Evolutionary conservation across 2,797 vertebrate species (phyloP).

Genomic region (Oryzias sinensis): DNA sequence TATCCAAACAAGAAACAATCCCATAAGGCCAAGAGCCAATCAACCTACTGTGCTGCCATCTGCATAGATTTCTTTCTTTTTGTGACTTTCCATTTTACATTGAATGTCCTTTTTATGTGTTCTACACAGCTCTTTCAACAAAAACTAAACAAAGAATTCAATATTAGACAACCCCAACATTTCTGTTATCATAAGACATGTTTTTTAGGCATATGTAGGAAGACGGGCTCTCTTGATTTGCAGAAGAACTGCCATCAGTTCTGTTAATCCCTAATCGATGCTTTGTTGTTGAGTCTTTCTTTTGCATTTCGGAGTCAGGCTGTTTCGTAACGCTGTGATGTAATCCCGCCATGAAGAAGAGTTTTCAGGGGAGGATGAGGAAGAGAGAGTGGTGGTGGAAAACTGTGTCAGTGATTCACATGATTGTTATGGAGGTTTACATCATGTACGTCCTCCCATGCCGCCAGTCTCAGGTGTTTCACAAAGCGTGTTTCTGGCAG

Average conservation of each 20-base stretch:
- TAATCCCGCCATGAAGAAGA: conserved; percentile 63
- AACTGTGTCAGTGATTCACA: conserved; percentile 69
- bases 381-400: conserved; percentile 32
- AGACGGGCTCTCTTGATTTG: conserved; percentile 15
- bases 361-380: conserved; percentile 57
- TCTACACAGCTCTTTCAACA: conserved; percentile 27
- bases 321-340: conserved; percentile 76
- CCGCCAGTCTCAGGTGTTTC: conserved; percentile 47
- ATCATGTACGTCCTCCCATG: conserved; percentile 33
- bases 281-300: conserved; percentile 48
- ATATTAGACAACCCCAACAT: conserved; percentile 22
- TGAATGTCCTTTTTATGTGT: conserved; percentile 16
- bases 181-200: background rate
- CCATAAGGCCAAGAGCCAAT: conserved; percentile 69
- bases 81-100: conserved; percentile 33
- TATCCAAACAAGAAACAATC: conserved; percentile 71
- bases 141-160: conserved; percentile 20
- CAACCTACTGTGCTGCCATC: conserved; percentile 77
- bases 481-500: conserved; percentile 13
- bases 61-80: conserved; percentile 56
- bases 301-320: conserved; percentile 52
- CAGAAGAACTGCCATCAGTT: conserved; percentile 29
- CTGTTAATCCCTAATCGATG: conserved; percentile 38
- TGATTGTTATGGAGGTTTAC: conserved; percentile 58
- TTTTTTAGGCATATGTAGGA: conserved; percentile 12